phyloP scores from a whole-genome alignment of 2,888 invertebrate species.

The Hipparchia semele region DNA sequence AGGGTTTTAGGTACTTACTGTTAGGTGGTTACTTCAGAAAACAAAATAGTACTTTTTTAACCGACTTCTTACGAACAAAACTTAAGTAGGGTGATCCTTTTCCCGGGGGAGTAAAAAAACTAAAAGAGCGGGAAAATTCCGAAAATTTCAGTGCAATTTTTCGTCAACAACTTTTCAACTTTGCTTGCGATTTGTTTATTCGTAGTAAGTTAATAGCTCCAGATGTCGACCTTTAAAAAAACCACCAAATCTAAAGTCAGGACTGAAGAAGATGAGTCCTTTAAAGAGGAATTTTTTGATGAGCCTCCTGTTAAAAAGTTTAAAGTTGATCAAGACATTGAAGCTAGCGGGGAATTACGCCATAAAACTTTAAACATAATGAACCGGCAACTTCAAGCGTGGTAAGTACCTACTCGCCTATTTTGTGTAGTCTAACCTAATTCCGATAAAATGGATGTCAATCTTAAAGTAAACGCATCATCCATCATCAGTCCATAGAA shows the following conservation, averaged over 20 bases:
- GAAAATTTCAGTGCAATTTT: too few relatives aligned
- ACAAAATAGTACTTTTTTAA: too few relatives aligned
- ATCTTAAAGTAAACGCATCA: too few relatives aligned
- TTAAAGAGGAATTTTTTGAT: constrained; percentile 52
- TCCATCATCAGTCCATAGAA: too few relatives aligned
- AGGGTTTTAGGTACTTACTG: too few relatives aligned
- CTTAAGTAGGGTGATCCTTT: too few relatives aligned
- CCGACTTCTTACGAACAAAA: too few relatives aligned
- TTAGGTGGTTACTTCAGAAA: too few relatives aligned
- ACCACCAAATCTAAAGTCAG: constrained; percentile 54
- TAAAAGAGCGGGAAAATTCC: too few relatives aligned
- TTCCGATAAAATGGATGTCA: too few relatives aligned
- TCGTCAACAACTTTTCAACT: neutral
- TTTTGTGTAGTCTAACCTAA: too few relatives aligned
- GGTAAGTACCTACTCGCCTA: constrained; percentile 49
- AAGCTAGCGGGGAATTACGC: constrained; percentile 56
- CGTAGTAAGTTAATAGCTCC: neutral
- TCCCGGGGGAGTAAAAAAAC: too few relatives aligned
- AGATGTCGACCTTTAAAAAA: constrained; percentile 60
- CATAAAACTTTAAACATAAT: constrained; percentile 64
- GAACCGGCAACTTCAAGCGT: constrained; percentile 59
- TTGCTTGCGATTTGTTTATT: neutral
- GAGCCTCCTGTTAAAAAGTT: constrained; percentile 55
- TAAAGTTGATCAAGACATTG: constrained; percentile 52
- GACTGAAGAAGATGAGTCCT: constrained; percentile 26